Base-by-base conservation (phyloP, 2,113 vertebrate species). In the Numenius arquata region DNA sequence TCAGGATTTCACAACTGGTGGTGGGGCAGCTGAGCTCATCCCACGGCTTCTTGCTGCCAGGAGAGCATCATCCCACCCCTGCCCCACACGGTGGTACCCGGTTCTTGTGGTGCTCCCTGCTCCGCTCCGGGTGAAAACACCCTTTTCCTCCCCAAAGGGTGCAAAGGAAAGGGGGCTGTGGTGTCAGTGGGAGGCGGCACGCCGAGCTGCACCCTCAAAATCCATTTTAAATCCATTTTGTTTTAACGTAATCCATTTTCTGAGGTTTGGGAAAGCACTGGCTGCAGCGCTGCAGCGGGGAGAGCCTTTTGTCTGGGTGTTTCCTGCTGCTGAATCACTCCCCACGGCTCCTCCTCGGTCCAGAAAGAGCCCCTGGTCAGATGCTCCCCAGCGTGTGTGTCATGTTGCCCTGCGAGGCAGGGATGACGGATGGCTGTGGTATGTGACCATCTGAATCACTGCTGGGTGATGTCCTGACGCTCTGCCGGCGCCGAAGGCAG, bases 111-210 rank as follows among this genome's bases (percentile, higher is more conserved):
- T 18, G 23, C 21, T n/a, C 13, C 8, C 0, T 16, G 13, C 23
- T 63, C 7, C 15, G 27, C 10, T 41, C 22, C 2, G 1, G 6
- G 2, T 40, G 40, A 16, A 16, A 48, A 40, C 1, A 0, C 32
- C 21, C 19, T 67, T 65, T 55, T 22, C 15, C 41, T 11, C 20
- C 0, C 0, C 5, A 9, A 17, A 52, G 8, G 9, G 10, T 21
- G 8, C 15, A 3, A 12, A 22, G 25, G 27, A 15, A 25, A 4
- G 0, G 0, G 19, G 26, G 8, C 1, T 6, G 23, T 9, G 22
- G 41, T 19, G 7, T 29, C 0, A 0, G 1, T 15, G 36, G 27
- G 58, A 25, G 14, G 17, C 6, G 10, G 11, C 0, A 4, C 30
- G 47, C 19, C 0, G 2, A 32, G 38, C 3, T 27, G 59, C 9